A percentile compares a stretch with the other conserved stretches of the same genome.
phyloP scores from a whole-genome alignment of 1,140 invertebrate genomes.

The Drosophila azteca region DNA sequence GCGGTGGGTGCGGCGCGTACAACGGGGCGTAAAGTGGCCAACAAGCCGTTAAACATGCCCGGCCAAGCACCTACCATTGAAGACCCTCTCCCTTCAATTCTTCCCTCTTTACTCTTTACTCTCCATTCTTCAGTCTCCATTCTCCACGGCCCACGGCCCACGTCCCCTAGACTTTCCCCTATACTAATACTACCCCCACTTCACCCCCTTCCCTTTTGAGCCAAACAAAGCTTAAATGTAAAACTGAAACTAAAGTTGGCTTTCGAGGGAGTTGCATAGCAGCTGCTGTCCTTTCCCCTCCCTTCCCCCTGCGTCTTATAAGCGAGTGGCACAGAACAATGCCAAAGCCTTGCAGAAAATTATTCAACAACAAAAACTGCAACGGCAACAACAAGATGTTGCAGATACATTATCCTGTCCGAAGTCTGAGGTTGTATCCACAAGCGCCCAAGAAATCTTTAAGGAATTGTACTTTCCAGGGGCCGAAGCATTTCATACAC shows the following conservation, averaged over 20 bases:
- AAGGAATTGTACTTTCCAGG: too few species aligned
- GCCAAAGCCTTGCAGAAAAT: constrained; percentile 24
- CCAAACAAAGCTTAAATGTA: constrained; percentile 12
- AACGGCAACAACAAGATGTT: constrained; percentile 17
- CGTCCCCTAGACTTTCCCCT: too few species aligned
- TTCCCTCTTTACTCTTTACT: neutral
- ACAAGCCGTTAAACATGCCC: constrained; percentile 72
- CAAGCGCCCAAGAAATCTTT: too few species aligned
- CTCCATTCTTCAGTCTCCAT: neutral
- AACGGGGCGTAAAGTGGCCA: constrained; percentile 73
- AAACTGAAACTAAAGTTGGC: constrained; percentile 42
- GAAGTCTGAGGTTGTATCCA: too few species aligned
- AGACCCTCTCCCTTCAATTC: neutral
- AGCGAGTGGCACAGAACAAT: neutral
- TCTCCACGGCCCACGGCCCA: neutral
- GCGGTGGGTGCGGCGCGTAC: constrained; percentile 28
- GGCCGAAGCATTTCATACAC: too few species aligned
- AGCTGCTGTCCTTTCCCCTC: neutral
- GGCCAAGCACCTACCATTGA: constrained; percentile 26
- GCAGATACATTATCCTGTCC: constrained; percentile 18
- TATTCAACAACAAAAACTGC: constrained; percentile 30
- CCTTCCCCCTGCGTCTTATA: too few species aligned
- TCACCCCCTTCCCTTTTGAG: too few species aligned
- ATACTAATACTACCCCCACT: neutral
- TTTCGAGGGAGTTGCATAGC: constrained; percentile 8